Percentiles rank a stretch among this genome's conserved stretches.
Evolutionary conservation across 2,888 invertebrate genomes (phyloP).

Genomic region (Strigamia transsilvanica): DNA sequence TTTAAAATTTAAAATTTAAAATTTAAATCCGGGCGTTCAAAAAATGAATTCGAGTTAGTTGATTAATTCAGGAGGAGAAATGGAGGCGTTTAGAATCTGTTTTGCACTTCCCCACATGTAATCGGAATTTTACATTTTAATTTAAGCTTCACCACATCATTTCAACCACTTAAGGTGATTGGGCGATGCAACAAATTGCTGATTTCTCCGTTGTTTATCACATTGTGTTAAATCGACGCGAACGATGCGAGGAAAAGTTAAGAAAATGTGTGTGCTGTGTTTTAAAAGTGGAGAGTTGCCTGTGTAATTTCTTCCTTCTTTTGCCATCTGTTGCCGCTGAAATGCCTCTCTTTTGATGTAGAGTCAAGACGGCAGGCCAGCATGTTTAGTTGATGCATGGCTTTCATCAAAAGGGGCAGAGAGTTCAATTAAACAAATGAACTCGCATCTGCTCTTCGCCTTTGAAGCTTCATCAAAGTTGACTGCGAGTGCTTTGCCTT

Average conservation of each 20-base stretch:
- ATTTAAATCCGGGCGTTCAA: too few relatives aligned
- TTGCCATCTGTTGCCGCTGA: constrained; percentile 34
- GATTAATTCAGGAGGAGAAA: too few relatives aligned
- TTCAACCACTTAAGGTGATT: too few relatives aligned
- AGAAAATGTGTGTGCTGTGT: neutral
- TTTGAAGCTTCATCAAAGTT: constrained; percentile 48
- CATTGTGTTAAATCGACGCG: neutral
- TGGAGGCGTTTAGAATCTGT: too few relatives aligned
- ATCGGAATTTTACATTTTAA: too few relatives aligned
- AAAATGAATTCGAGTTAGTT: too few relatives aligned
- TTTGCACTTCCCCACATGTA: too few relatives aligned
- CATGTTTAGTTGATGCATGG: constrained; percentile 45
- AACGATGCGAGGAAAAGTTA: neutral
- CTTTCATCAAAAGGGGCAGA: constrained; percentile 47
- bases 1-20: too few relatives aligned
- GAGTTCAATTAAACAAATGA: constrained; percentile 48
- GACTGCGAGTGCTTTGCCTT: constrained; percentile 31
- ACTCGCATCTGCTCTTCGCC: constrained; percentile 37
- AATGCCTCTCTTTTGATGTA: neutral
- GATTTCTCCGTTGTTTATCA: too few relatives aligned
- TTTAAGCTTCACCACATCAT: too few relatives aligned
- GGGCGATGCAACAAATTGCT: too few relatives aligned
- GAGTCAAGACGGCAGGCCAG: constrained; percentile 39
- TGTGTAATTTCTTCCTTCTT: constrained; percentile 16
- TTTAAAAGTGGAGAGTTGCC: too few relatives aligned